A percentile compares a stretch with the other conserved stretches of the same genome.
Evolutionary conservation across 2,888 invertebrate genomes (phyloP).

Genomic region (Dasysyrphus tricinctus): DNA sequence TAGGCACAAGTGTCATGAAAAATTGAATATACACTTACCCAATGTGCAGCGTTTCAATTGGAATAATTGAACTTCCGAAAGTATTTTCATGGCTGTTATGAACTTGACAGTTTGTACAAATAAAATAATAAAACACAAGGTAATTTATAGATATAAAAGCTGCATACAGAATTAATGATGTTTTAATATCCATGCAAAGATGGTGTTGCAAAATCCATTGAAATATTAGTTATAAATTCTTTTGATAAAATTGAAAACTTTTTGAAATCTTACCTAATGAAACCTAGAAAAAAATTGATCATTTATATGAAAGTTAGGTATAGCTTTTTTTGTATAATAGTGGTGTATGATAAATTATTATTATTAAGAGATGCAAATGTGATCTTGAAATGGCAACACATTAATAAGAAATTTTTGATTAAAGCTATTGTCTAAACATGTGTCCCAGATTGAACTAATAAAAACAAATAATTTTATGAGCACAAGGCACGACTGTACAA

Average conservation of each 20-base stretch:
- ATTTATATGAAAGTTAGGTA: background rate
- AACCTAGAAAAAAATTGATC: background rate
- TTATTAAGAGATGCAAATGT: background rate
- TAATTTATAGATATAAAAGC: background rate
- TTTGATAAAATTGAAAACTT: background rate
- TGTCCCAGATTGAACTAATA: too few species aligned
- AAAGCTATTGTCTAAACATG: too few species aligned
- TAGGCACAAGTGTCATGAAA: constrained; percentile 49
- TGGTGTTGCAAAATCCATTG: background rate
- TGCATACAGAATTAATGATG: background rate
- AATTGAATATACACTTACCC: constrained; percentile 21
- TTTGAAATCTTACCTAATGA: background rate
- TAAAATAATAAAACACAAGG: background rate
- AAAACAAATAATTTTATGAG: too few species aligned
- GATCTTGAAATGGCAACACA: background rate
- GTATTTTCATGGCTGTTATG: background rate
- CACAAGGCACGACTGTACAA: too few species aligned
- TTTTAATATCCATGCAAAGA: background rate
- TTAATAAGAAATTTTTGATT: background rate
- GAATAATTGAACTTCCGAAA: constrained; percentile 59
- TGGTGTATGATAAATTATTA: too few species aligned
- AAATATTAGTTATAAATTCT: background rate
- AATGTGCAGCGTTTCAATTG: constrained; percentile 34
- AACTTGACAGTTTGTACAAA: background rate
- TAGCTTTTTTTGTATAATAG: too few species aligned